Evolutionary conservation across 2,888 invertebrate genomes (phyloP), one percentile per base, ranked within the genome.

Genomic region (Eurytoma adleriae): DNA sequence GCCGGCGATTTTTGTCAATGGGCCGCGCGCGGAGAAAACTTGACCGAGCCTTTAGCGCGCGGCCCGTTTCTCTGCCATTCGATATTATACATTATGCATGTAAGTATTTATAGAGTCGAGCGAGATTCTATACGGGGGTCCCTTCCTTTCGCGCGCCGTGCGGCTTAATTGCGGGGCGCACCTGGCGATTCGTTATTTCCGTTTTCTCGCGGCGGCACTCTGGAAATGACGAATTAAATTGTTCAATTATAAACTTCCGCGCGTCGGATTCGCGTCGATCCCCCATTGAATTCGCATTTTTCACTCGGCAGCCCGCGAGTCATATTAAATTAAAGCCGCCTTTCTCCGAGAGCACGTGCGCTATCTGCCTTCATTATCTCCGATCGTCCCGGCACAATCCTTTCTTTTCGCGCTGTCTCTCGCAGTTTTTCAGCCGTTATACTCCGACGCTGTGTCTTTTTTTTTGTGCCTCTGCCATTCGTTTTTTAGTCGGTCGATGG

Each of bases 301-400:
- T 74, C 62, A 2, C n/a, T 68, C 67, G 20, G 66, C 20, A 24
- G 24, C 50, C 3, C 30, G 24, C 27, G 52, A 74, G 50, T 79
- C 54, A 62, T 69, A 69, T 74, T 74, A 52, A 79, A 79, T 79
- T 79, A 79, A 74, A 70, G 66, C 69, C 24, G 74, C 75, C 79
- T 79, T 79, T 79, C 79, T 79, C 79, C 70, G 40, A 7, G 40
- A 40, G 40, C 40, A 10, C 40, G 40, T 10, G 40, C 48, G 64
- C 50, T 67, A 67, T 71, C 76, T 71, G 52, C 62, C 70, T 74
- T 69, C 75, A 67, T 71, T 80, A 80, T 76, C 80, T 80, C 20
- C 48, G 70, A 61, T 67, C 76, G 67, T 20, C 24, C 62, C 10
- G 40, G 56, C 48, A 50, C 64, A 64, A 54, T 48, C 69, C 69